Conservation (phyloP, 2,113 vertebrate species). For the Polypterus bichir region DNA sequence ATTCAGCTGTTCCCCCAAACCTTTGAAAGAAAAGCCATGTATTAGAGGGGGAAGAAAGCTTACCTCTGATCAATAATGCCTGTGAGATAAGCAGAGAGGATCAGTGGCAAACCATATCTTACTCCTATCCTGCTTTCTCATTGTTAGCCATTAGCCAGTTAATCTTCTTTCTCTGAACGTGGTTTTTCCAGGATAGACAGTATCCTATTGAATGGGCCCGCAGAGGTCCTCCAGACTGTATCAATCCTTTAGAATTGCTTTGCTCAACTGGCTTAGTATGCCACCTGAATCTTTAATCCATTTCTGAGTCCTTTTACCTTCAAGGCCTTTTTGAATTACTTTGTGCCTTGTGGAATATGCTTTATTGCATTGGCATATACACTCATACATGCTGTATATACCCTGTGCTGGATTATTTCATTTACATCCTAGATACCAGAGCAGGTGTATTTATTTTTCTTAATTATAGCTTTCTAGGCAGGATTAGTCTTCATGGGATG, state of each 20-base stretch:
- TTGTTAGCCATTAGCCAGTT: constrained; percentile 5
- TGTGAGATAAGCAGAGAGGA: background rate
- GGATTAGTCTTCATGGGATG: no score
- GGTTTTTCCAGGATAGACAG: background rate
- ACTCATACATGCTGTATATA: no score
- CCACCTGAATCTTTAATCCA: background rate
- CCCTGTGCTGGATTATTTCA: no score
- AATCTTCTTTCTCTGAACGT: background rate
- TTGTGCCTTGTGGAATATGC: no score
- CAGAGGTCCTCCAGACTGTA: background rate
- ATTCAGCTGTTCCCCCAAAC: no score
- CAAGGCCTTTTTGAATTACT: no score
- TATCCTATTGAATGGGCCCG: background rate
- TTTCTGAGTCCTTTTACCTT: background rate
- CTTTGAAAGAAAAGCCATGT: no score
- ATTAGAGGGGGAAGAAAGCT: background rate
- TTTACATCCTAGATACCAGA: no score
- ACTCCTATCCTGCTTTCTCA: background rate
- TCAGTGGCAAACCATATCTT: background rate
- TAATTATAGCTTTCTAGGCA: no score
- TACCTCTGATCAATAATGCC: background rate
- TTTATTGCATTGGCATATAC: no score
- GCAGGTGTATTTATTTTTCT: no score
- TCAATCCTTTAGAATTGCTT: background rate
- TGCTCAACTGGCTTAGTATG: background rate